These are phyloP conservation scores for Zaprionus taronus DNA, from an alignment of 1,140 invertebrate genomes.

Conservation along the genomic window DNA sequence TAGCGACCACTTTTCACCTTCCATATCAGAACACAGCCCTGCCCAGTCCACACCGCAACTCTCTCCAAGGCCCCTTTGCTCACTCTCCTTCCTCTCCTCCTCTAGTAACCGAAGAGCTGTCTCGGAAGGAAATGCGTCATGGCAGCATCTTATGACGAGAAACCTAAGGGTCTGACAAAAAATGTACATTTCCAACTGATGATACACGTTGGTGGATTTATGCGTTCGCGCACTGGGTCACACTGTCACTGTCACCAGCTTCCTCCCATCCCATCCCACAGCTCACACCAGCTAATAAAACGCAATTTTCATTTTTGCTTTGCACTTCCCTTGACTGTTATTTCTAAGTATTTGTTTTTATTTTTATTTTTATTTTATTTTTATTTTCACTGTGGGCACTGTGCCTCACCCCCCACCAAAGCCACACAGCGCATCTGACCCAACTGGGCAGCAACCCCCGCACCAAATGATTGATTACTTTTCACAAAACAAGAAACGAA, in stretches of 20 bases:
- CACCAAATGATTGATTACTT: constrained; percentile 61
- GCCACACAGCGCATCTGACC: background rate
- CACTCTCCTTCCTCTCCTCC: background rate
- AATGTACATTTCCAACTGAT: constrained; percentile 59
- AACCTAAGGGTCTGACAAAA: constrained; percentile 50
- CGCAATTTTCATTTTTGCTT: constrained; percentile 44
- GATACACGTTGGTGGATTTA: constrained; percentile 11
- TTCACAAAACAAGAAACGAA: background rate
- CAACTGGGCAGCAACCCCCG: background rate
- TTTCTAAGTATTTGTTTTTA: constrained; percentile 3
- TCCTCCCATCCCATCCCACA: background rate
- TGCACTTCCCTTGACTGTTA: constrained; percentile 28
- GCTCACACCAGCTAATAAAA: constrained; percentile 45
- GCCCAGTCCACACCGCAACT: no score
- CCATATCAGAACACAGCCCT: background rate
- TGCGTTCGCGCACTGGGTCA: constrained; percentile 2
- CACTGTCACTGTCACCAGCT: no score
- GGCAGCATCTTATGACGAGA: constrained; percentile 55
- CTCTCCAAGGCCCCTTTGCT: no score
- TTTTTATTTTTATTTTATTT: constrained; percentile 29
- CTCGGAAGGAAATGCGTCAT: constrained; percentile 63
- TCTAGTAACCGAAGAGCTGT: background rate
- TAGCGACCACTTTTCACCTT: background rate
- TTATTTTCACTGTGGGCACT: no score
- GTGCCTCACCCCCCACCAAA: background rate